phyloP scores from a whole-genome alignment of 2,797 vertebrate species.

The Stomatorhinus walkeri region DNA sequence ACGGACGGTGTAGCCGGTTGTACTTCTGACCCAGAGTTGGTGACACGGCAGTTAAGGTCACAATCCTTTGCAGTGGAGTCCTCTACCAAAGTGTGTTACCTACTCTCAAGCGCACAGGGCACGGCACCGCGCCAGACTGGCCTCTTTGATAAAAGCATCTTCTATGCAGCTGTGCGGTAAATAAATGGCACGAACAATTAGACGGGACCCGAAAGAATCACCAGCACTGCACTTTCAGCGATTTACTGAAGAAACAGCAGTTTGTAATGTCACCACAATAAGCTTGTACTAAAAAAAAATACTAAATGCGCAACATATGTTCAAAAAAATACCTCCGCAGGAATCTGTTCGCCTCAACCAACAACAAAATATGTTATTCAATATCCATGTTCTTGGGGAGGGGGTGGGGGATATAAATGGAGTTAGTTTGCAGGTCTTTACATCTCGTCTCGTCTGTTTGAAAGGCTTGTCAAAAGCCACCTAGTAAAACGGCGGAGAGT shows the following conservation, averaged over 20 bases:
- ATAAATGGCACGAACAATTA: background rate
- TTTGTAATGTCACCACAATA: slow-evolving; percentile 23
- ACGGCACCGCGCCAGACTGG: background rate
- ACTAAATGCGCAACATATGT: slow-evolving; percentile 42
- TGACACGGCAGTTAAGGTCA: background rate
- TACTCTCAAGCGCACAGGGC: background rate
- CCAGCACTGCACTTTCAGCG: slow-evolving; percentile 11
- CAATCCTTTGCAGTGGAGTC: background rate
- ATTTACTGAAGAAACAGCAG: slow-evolving; percentile 32
- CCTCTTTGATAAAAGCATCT: background rate
- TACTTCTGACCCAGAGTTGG: background rate
- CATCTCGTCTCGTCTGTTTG: slow-evolving; percentile 35
- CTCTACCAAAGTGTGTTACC: background rate
- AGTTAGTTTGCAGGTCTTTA: slow-evolving; percentile 40
- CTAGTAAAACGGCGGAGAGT: slow-evolving; percentile 13
- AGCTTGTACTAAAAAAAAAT: slow-evolving; percentile 25
- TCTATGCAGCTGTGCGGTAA: background rate
- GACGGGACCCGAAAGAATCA: background rate
- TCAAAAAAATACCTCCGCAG: slow-evolving; percentile 37
- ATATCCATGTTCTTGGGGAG: slow-evolving; percentile 26
- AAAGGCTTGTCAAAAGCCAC: slow-evolving; percentile 42
- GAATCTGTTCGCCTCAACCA: slow-evolving; percentile 43
- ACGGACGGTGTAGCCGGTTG: background rate
- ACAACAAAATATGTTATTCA: slow-evolving; percentile 40
- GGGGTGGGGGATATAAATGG: slow-evolving; percentile 30